A percentile compares a stretch with the other conserved stretches of the same genome.
phyloP scores from a whole-genome alignment of 2,113 vertebrate genomes.

The Balaeniceps rex region DNA sequence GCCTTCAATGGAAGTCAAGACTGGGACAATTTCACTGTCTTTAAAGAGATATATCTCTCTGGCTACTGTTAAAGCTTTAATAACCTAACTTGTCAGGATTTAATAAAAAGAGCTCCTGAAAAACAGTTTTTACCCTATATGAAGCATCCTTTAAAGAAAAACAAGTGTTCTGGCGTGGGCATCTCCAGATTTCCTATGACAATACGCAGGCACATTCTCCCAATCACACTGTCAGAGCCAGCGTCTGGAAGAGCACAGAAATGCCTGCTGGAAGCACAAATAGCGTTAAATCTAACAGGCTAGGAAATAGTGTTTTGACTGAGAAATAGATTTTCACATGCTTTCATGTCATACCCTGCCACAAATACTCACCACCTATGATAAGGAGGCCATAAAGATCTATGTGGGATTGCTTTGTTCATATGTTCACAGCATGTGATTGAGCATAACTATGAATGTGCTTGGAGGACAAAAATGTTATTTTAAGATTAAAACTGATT shows the following conservation, averaged over 20 bases:
- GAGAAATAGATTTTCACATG: background rate
- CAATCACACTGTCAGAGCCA: background rate
- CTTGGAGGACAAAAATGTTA: conserved; percentile 12
- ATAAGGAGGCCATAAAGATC: background rate
- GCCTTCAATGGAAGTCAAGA: background rate
- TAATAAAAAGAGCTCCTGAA: background rate
- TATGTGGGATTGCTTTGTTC: background rate
- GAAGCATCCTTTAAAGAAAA: background rate
- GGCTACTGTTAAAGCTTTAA: background rate
- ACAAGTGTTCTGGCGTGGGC: background rate
- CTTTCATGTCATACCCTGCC: background rate
- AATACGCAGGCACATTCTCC: background rate
- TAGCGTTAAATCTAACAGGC: background rate
- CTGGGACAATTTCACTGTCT: background rate
- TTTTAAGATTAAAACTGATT: conserved; percentile 31
- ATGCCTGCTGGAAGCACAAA: background rate
- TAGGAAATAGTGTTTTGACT: background rate
- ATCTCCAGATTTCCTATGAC: background rate
- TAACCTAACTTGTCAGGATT: background rate
- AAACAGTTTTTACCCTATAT: background rate
- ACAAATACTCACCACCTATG: background rate
- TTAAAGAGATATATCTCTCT: background rate
- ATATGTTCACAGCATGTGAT: background rate
- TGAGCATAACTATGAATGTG: background rate
- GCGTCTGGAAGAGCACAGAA: background rate